Base-by-base conservation (phyloP, 92 coral and sea anemone genomes). In the Virgularia gustaviana region DNA sequence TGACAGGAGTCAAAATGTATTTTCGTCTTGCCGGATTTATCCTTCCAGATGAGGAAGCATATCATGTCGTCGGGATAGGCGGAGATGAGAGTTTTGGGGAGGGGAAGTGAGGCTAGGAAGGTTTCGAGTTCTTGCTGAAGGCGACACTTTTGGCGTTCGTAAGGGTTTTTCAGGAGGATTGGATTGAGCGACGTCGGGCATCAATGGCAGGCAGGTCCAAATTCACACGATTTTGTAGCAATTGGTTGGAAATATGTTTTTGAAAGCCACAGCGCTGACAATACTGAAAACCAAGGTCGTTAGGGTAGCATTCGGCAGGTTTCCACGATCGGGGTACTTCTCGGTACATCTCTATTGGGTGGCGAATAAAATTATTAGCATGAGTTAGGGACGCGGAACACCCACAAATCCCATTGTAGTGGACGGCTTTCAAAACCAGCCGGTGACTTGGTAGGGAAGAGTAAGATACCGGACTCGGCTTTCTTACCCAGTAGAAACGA, bases 251-350 rank as follows among this genome's bases (percentile, higher is more conserved):
- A n/a, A n/a, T n/a, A n/a, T n/a, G n/a, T n/a, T n/a, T n/a, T n/a
- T n/a, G n/a, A n/a, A n/a, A n/a, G n/a, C 85, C 89, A 70, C 89
- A 85, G 30, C 54, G 72, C 29, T 85, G 85, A 52, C 85, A 85
- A 67, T 79, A 85, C 8, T 19, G 36, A 52, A 84, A 74, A 35
- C 81, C 56, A 27, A 16, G 33, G 63, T 84, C 85, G 66, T 84
- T 84, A 49, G 88, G 64, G 53, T 84, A 80, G 45, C 73, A 54
- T 30, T 41, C 71, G 41, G 85, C 83, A 19, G 85, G 85, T n/a
- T 36, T 19, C 85, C 85, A 85, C 34, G 75, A 12, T 59, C 79
- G 53, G 13, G 82, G 75, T 9, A 80, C 85, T 9, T 54, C 61
- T 18, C 61, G 32, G 15, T 54, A 54, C 61, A 54, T 35, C 61